Conservation (phyloP, 2,113 vertebrate genomes). For the Amphiprion ocellaris region DNA sequence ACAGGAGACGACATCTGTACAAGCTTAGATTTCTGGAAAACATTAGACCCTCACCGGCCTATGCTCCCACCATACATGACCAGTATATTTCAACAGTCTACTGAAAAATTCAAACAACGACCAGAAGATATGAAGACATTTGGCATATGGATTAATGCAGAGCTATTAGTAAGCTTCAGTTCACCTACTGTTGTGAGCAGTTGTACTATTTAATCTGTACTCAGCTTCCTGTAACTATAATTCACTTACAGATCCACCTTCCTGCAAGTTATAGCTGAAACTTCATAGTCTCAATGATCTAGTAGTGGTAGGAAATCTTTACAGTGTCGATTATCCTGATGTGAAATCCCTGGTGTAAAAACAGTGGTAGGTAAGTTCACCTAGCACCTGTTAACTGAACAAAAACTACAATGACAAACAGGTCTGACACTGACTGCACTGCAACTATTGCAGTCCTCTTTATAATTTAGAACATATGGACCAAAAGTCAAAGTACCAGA, state of each 20-base stretch:
- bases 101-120: conserved; percentile 44
- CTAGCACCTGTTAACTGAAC: conserved; percentile 17
- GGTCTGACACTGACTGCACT: neutral
- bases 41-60: conserved; percentile 59
- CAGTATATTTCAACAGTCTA: conserved; percentile 39
- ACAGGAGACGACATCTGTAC: conserved; percentile 75
- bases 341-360: neutral
- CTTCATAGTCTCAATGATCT: no score
- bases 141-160: neutral
- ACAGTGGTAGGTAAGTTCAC: neutral
- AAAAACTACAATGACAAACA: conserved; percentile 38
- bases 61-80: conserved; percentile 47
- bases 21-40: conserved; percentile 73
- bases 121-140: conserved; percentile 14
- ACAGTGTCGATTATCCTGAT: neutral
- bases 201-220: neutral
- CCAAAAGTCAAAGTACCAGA: conserved; percentile 14
- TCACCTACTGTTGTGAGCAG: neutral
- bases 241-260: neutral
- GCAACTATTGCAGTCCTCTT: neutral
- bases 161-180: neutral
- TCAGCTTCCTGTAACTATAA: neutral
- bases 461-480: conserved; percentile 21
- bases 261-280: neutral
- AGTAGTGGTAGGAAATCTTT: neutral